Evolutionary conservation across 2,888 invertebrate species (phyloP).

Genomic region (Pollenia amentaria): DNA sequence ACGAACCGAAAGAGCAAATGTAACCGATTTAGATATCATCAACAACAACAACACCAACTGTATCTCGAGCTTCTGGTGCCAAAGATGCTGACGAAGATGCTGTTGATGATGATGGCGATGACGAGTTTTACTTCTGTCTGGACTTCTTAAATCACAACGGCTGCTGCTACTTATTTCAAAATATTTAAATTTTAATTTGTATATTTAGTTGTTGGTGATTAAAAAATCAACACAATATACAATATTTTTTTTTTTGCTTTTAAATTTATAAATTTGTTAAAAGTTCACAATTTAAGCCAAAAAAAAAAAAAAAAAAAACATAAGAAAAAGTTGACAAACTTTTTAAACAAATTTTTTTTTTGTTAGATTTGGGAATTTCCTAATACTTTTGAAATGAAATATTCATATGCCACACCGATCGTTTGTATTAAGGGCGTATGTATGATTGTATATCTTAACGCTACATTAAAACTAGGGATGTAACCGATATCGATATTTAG

Average conservation of each 20-base stretch:
- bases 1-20: background rate
- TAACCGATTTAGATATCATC: background rate
- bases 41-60: background rate
- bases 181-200: conserved; percentile 66
- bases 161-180: conserved; percentile 46
- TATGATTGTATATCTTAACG: background rate
- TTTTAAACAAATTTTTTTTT: conserved; percentile 33
- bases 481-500: no score
- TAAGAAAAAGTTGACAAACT: conserved; percentile 33
- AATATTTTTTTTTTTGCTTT: conserved; percentile 27
- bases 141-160: conserved; percentile 35
- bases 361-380: conserved; percentile 63
- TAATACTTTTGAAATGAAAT: conserved; percentile 50
- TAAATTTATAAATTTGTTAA: conserved; percentile 58
- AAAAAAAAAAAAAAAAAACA: no score
- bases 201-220: conserved; percentile 54
- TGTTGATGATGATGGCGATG: conserved; percentile 32
- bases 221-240: conserved; percentile 64
- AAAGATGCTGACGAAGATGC: background rate
- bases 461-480: background rate
- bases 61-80: background rate
- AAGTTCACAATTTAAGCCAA: conserved; percentile 33
- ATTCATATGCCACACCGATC: conserved; percentile 66
- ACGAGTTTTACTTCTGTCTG: conserved; percentile 25
- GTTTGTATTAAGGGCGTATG: background rate